Percentiles rank a stretch among this genome's conserved stretches.
phyloP scores from a whole-genome alignment of 2,797 vertebrate genomes.

The Gambusia yucatana region DNA sequence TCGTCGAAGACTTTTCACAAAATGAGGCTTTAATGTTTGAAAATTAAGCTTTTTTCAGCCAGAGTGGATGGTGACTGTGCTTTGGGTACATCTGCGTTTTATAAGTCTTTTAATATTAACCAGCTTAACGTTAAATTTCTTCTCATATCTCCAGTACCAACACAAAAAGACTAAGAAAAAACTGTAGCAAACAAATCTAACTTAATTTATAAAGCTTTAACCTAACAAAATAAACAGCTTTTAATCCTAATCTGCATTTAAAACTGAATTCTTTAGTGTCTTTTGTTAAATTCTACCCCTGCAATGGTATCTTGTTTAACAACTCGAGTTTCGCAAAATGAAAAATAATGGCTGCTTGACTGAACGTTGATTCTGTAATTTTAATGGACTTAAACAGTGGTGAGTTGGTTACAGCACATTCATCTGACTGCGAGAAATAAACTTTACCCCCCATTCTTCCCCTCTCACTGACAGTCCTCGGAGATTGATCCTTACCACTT shows the following conservation, averaged over 20 bases:
- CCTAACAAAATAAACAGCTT: not conserved
- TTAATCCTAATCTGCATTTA: not conserved
- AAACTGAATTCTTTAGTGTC: not conserved
- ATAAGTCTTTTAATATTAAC: constrained; percentile 1
- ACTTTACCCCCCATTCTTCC: constrained; percentile 71
- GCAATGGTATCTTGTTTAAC: constrained; percentile 12
- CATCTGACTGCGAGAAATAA: constrained; percentile 41
- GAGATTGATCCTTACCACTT: constrained; percentile 94
- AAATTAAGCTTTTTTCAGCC: constrained; percentile 13
- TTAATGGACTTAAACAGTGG: constrained; percentile 58
- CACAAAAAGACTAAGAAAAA: not conserved
- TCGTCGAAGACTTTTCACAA: constrained; percentile 27
- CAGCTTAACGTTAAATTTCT: not conserved
- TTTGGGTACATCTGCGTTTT: constrained; percentile 66
- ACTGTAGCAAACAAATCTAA: not conserved
- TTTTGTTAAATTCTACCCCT: not conserved
- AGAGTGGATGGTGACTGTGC: constrained; percentile 69
- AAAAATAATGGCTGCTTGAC: constrained; percentile 71
- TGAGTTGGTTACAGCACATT: constrained; percentile 61
- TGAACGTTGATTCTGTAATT: constrained; percentile 33
- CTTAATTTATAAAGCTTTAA: not conserved
- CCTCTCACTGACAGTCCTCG: constrained; percentile 78
- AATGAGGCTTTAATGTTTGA: constrained; percentile 34
- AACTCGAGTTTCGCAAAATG: constrained; percentile 61
- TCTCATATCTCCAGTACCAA: not conserved